A percentile compares a stretch with the other conserved stretches of the same genome.
phyloP scores from a whole-genome alignment of 2,113 vertebrate genomes.

The Tenrec ecaudatus region DNA sequence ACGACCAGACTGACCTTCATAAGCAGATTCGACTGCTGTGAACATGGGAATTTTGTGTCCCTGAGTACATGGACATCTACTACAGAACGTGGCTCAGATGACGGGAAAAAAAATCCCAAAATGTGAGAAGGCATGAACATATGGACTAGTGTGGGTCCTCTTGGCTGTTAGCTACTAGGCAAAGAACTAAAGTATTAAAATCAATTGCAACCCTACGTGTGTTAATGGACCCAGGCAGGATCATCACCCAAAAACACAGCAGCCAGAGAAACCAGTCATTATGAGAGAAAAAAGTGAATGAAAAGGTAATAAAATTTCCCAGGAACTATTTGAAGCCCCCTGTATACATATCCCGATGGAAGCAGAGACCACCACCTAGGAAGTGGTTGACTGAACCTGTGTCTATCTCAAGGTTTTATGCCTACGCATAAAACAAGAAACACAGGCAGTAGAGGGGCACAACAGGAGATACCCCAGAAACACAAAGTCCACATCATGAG shows the following conservation, averaged over 20 bases:
- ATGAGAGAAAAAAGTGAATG: neutral
- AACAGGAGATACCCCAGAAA: neutral
- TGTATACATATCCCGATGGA: neutral
- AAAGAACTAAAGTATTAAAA: no score
- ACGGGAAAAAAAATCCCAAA: neutral
- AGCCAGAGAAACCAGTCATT: neutral
- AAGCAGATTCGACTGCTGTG: neutral
- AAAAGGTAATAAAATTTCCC: no score
- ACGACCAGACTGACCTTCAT: neutral
- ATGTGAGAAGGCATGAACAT: neutral
- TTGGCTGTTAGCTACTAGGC: no score
- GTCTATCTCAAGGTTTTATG: neutral
- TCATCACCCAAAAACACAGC: neutral
- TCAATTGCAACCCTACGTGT: no score
- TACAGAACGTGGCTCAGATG: neutral
- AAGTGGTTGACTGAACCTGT: neutral
- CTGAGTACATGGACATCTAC: neutral
- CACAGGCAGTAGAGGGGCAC: neutral
- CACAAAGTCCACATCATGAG: slow-evolving; percentile 3
- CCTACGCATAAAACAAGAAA: neutral
- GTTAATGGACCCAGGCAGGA: neutral
- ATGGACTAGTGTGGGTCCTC: neutral
- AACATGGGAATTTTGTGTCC: neutral
- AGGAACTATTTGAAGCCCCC: no score
- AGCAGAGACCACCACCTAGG: neutral